These are phyloP conservation scores for Nipponacmea schrenckii DNA, from an alignment of 2,888 invertebrate genomes.

Conservation along the genomic window DNA sequence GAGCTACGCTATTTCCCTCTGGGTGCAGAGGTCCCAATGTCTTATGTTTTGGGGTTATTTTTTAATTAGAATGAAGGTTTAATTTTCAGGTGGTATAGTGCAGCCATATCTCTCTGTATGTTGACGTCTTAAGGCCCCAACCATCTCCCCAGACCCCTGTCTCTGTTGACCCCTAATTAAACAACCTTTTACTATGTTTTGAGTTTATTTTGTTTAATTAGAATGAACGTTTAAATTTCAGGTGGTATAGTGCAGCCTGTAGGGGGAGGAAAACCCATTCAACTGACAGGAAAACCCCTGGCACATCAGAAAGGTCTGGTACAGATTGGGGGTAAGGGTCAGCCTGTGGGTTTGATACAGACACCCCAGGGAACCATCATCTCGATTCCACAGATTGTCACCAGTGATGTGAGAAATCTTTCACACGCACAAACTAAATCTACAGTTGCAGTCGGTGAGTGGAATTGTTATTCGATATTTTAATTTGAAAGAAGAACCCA, in stretches of 20 bases:
- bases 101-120: too few species aligned
- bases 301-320: slow-evolving; percentile 50
- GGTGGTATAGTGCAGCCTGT: slow-evolving; percentile 55
- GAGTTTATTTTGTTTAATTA: not conserved
- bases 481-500: too few species aligned
- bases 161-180: too few species aligned
- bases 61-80: too few species aligned
- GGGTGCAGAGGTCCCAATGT: too few species aligned
- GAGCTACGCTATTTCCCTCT: too few species aligned
- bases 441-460: not conserved
- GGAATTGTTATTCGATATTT: too few species aligned
- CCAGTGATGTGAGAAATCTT: slow-evolving; percentile 22
- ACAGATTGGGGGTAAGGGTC: slow-evolving; percentile 58
- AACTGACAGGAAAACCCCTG: slow-evolving; percentile 58
- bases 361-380: slow-evolving; percentile 58
- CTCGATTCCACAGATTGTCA: slow-evolving; percentile 52
- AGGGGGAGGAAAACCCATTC: slow-evolving; percentile 58
- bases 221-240: slow-evolving; percentile 20
- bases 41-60: too few species aligned
- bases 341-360: slow-evolving; percentile 51
- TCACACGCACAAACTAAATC: slow-evolving; percentile 14
- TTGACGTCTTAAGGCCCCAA: too few species aligned
- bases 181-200: too few species aligned
- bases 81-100: too few species aligned
- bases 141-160: too few species aligned